Base-by-base conservation (phyloP, 2,888 invertebrate genomes). In the Polietes domitor region DNA sequence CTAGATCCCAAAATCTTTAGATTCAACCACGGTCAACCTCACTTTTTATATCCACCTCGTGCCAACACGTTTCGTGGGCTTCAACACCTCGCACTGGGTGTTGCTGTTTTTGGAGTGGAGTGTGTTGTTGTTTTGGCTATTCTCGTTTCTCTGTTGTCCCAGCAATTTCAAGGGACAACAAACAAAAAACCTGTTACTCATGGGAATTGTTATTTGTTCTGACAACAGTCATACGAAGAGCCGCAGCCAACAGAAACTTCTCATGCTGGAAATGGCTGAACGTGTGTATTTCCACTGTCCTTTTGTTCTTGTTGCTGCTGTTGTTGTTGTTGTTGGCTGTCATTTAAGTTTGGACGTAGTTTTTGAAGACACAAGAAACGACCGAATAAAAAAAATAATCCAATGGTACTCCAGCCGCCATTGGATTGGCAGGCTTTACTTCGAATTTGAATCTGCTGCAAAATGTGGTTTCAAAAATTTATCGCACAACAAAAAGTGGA, bases 121-220 rank as follows among this genome's bases (percentile, higher is more conserved):
- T 37, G 37, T 12, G 12, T 7, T 37, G 37, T 37, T 37, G 7
- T 37, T 37, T 7, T 37, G 4, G 37, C 6, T 37, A 12, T n/a
- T 47, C 10, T 10, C 9, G 2, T 41, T 41, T 10, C 41, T 41
- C 15, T 41, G n/a, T 68, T 68, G 41, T 70, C 58, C 43, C 19
- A 50, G 50, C 50, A 72, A 77, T 76, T 70, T 65, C 43, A 12
- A 70, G 68, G 43, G 47, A 58, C 26, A 15, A n/a, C 15, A 79
- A 73, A 70, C 32, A 78, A 78, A 50, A 73, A 77, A 83, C 83
- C 68, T 83, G 83, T 77, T 83, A 80, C 83, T 80, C 61, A 21
- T 41, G 76, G 37, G 50, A 76, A 73, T 65, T 53, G 58, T 77
- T 83, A 73, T 76, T 83, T 79, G 83, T 73, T 80, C 71, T 72